Percentiles rank a stretch among this genome's conserved stretches.
Evolutionary conservation across 1,140 invertebrate genomes (phyloP).

Genomic region (Drosophila baimaii): DNA sequence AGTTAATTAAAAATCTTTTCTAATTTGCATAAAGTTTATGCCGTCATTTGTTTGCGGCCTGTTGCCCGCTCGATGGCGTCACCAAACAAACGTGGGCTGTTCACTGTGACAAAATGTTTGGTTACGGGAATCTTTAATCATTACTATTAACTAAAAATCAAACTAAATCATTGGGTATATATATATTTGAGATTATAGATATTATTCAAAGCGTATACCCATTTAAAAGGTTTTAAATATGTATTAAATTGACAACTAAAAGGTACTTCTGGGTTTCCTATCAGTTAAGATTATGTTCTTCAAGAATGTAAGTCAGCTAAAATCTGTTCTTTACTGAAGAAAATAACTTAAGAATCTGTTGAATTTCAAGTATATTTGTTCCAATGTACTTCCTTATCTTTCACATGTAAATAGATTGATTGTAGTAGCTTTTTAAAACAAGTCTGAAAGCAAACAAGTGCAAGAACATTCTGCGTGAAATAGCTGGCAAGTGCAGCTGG

Average conservation of each 20-base stretch:
- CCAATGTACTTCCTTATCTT: no score
- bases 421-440: not conserved
- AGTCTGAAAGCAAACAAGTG: not conserved
- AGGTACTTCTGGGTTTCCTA: no score
- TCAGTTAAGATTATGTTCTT: no score
- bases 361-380: not conserved
- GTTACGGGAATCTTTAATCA: no score
- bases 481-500: not conserved
- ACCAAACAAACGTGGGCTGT: conserved; percentile 5
- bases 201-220: no score
- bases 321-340: not conserved
- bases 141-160: no score
- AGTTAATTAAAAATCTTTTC: conserved; percentile 82
- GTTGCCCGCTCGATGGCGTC: conserved; percentile 40
- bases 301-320: no score
- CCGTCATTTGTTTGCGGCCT: conserved; percentile 58
- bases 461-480: not conserved
- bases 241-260: no score
- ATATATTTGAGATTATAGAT: no score
- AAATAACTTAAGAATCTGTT: no score
- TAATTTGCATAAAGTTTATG: conserved; percentile 82
- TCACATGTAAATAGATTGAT: not conserved
- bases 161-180: no score
- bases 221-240: not conserved
- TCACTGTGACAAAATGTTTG: conserved; percentile 21